Percentiles rank a stretch among this genome's conserved stretches.
phyloP scores from a whole-genome alignment of 2,113 vertebrate genomes.

The Lucifuga dentata region DNA sequence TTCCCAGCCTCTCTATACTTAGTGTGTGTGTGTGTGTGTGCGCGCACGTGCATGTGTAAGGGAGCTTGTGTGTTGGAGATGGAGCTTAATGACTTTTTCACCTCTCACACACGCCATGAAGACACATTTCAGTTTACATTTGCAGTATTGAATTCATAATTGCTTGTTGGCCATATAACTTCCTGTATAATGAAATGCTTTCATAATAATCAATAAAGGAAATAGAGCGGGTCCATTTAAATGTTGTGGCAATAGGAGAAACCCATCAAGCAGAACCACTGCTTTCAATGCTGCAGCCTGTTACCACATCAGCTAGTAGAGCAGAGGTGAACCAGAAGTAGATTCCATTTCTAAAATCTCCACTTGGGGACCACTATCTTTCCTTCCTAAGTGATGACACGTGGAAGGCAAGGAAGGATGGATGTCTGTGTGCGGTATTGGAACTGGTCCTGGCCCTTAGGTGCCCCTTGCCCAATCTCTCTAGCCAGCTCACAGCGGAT shows the following conservation, averaged over 20 bases:
- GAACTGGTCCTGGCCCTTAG: conserved; percentile 62
- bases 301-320: conserved; percentile 34
- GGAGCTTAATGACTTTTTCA: conserved; percentile 59
- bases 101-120: conserved; percentile 54
- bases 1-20: conserved; percentile 38
- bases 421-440: conserved; percentile 62
- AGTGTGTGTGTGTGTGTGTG: conserved; percentile 23
- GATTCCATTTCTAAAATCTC: conserved; percentile 69
- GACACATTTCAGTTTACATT: conserved; percentile 78
- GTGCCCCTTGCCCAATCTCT: conserved; percentile 65
- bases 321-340: conserved; percentile 46
- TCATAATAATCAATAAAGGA: conserved; percentile 81
- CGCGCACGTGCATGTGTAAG: not conserved
- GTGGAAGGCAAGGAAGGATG: conserved; percentile 55
- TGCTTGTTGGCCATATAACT: conserved; percentile 78
- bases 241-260: conserved; percentile 69
- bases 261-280: conserved; percentile 61
- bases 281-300: conserved; percentile 52
- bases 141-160: conserved; percentile 79
- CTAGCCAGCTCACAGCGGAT: conserved; percentile 65
- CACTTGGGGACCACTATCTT: conserved; percentile 51
- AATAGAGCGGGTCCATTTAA: conserved; percentile 78
- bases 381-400: conserved; percentile 57
- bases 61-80: conserved; percentile 15
- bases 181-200: conserved; percentile 79